A percentile compares a stretch with the other conserved stretches of the same genome.
phyloP scores from a whole-genome alignment of 2,113 vertebrate species.

The Gulo gulo region DNA sequence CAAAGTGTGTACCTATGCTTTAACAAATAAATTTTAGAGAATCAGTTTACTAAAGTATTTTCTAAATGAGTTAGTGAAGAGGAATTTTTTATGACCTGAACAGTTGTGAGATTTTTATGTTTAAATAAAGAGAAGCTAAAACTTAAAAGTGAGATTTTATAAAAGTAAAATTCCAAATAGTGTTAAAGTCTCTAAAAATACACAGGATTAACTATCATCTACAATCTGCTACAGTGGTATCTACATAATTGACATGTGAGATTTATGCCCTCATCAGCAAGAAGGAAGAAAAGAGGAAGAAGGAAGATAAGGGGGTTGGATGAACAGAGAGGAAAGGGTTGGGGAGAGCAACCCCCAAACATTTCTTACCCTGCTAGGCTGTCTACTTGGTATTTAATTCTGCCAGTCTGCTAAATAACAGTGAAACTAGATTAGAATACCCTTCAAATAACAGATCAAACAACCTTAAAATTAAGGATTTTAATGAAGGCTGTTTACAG shows the following conservation, averaged over 20 bases:
- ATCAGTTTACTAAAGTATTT: not conserved
- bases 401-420: not conserved
- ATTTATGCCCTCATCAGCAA: not conserved
- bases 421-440: not conserved
- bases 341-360: not conserved
- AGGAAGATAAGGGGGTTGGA: no score
- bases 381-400: not conserved
- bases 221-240: not conserved
- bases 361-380: not conserved
- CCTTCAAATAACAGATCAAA: not conserved
- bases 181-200: conserved; percentile 13
- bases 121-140: conserved; percentile 42
- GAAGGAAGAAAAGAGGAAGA: not conserved
- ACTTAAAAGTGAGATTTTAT: conserved; percentile 46
- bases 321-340: not conserved
- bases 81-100: conserved; percentile 23
- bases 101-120: not conserved
- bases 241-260: not conserved
- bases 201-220: not conserved
- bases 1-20: not conserved
- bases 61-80: conserved; percentile 27
- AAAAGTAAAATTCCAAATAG: conserved; percentile 7
- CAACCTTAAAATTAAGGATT: not conserved
- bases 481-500: conserved; percentile 11
- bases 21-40: not conserved